phyloP scores from a whole-genome alignment of 2,797 vertebrate genomes.

The Poecilia gillii region DNA sequence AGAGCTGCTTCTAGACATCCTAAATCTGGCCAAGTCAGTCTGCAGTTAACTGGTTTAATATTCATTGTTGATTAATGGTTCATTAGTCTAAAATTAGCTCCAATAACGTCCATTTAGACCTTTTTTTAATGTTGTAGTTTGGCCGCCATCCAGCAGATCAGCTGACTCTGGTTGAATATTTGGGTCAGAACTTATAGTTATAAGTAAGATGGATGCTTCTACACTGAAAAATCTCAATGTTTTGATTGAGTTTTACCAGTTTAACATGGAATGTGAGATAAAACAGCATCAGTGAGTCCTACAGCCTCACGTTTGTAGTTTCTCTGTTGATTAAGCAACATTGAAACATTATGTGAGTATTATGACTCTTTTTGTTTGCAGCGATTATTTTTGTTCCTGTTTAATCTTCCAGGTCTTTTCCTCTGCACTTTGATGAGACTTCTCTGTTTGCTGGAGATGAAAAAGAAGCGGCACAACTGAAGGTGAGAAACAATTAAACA shows the following conservation, averaged over 20 bases:
- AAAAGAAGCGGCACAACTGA: constrained; percentile 88
- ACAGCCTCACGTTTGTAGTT: neutral
- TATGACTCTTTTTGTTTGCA: neutral
- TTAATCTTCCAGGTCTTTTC: constrained; percentile 84
- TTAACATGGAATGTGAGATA: neutral
- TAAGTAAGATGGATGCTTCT: neutral
- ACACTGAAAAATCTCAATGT: neutral
- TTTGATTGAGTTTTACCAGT: neutral
- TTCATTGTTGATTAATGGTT: too few relatives aligned
- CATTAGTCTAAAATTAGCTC: too few relatives aligned
- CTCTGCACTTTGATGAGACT: constrained; percentile 92
- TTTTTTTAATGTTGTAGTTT: too few relatives aligned
- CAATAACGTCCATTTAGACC: too few relatives aligned
- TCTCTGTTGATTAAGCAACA: neutral
- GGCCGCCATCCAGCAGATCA: too few relatives aligned
- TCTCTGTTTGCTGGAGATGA: constrained; percentile 90
- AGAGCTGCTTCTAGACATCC: constrained; percentile 84
- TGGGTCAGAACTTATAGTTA: neutral
- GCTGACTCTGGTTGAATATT: neutral
- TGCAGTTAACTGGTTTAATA: neutral
- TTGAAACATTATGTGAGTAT: neutral
- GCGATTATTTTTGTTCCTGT: neutral
- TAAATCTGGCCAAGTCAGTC: constrained; percentile 88
- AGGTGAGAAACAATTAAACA: constrained; percentile 75
- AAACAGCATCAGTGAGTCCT: neutral